Conservation (phyloP, 2,113 vertebrate species). For the Meles meles region DNA sequence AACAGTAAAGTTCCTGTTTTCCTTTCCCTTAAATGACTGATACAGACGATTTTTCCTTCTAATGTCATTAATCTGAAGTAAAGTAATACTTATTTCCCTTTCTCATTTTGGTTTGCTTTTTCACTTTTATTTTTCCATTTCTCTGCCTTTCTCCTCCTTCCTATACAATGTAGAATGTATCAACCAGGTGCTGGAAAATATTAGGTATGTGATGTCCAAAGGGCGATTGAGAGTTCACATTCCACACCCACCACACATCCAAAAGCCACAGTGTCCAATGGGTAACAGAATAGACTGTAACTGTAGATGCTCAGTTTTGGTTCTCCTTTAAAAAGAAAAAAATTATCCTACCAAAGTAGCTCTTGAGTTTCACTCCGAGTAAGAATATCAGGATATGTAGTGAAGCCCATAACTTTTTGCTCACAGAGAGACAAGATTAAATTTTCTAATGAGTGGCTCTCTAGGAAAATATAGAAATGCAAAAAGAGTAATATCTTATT, state of each 20-base stretch:
- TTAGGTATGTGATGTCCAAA: neutral
- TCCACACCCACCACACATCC: neutral
- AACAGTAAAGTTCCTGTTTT: neutral
- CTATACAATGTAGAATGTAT: neutral
- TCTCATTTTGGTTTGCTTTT: neutral
- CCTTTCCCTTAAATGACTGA: neutral
- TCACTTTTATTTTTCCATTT: neutral
- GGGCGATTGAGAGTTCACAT: neutral
- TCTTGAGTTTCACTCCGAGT: neutral
- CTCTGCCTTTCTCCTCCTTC: neutral
- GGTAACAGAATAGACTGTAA: neutral
- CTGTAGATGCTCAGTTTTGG: neutral
- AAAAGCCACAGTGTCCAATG: fast-evolving
- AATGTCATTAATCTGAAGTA: neutral
- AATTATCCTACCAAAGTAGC: neutral
- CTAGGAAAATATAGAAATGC: neutral
- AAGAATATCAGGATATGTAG: neutral
- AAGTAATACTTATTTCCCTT: neutral
- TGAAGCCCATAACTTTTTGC: neutral
- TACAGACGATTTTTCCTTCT: neutral
- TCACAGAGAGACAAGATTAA: neutral
- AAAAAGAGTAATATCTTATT: neutral
- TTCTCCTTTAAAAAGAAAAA: neutral
- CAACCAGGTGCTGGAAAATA: neutral
- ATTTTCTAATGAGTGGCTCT: neutral